Conservation (phyloP, 2,797 vertebrate genomes). For the Natrix natrix region DNA sequence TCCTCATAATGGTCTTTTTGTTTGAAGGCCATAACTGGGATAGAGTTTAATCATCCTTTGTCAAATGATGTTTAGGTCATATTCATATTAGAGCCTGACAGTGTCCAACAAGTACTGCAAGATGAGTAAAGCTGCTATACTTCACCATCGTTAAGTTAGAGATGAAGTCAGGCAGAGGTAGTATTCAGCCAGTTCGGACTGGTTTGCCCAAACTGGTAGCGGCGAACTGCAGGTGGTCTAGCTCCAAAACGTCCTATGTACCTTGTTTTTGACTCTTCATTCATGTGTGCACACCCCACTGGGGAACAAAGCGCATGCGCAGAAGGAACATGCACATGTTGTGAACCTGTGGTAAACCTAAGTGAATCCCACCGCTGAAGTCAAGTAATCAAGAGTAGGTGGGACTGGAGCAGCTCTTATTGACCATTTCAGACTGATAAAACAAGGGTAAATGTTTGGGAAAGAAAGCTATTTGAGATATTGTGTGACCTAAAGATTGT, state of each 20-base stretch:
- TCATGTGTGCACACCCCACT: too few species aligned
- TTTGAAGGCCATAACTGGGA: not conserved
- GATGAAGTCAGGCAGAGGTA: not conserved
- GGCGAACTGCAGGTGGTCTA: too few species aligned
- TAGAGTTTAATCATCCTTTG: not conserved
- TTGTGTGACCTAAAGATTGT: not conserved
- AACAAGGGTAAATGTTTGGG: not conserved
- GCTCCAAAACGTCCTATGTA: too few species aligned
- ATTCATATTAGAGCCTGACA: not conserved
- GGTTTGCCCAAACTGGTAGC: too few species aligned
- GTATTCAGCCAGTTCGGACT: too few species aligned
- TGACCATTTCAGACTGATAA: not conserved
- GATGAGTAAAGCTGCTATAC: not conserved
- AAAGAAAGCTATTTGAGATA: not conserved
- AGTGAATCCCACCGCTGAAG: too few species aligned
- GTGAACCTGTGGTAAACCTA: too few species aligned
- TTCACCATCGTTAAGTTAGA: not conserved
- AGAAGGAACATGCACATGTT: too few species aligned
- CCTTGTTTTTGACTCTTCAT: too few species aligned
- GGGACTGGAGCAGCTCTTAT: not conserved
- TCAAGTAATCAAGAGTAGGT: not conserved
- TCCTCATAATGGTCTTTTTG: not conserved
- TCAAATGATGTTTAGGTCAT: not conserved
- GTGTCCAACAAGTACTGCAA: not conserved
- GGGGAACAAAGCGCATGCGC: too few species aligned